These are phyloP conservation scores for Julus scanicus DNA, from an alignment of 2,888 invertebrate genomes.

Conservation along the genomic window DNA sequence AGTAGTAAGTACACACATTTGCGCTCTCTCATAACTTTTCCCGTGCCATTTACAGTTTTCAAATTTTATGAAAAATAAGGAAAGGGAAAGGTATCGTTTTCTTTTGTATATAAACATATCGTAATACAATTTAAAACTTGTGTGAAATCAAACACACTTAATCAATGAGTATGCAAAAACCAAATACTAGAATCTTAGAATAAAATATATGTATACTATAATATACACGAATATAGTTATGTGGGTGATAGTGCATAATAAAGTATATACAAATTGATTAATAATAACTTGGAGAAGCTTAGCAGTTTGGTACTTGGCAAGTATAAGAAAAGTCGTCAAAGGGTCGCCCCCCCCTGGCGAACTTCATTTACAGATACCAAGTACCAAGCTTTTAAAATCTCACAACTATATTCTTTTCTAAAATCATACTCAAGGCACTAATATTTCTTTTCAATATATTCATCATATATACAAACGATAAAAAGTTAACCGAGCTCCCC, in stretches of 20 bases:
- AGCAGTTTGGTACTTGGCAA: neutral
- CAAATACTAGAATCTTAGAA: constrained; percentile 19
- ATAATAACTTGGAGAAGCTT: neutral
- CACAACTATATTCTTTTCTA: neutral
- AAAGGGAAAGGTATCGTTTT: neutral
- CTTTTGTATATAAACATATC: neutral
- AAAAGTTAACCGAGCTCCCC: neutral
- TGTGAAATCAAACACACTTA: neutral
- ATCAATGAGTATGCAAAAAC: constrained; percentile 25
- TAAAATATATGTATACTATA: constrained; percentile 12
- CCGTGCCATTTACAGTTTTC: neutral
- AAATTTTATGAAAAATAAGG: neutral
- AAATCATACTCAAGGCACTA: neutral
- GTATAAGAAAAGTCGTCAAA: neutral
- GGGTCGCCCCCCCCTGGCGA: neutral
- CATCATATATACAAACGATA: neutral
- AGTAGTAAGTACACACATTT: neutral
- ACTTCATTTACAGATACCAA: neutral
- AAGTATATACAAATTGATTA: neutral
- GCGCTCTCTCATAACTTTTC: neutral
- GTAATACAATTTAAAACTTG: constrained; percentile 11
- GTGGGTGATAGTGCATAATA: neutral
- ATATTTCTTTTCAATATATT: constrained; percentile 1
- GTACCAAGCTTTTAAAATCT: neutral
- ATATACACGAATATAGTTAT: neutral